Base-by-base conservation (phyloP, 53 echinoderm and acorn worm genomes). In the Holothuria scabra region DNA sequence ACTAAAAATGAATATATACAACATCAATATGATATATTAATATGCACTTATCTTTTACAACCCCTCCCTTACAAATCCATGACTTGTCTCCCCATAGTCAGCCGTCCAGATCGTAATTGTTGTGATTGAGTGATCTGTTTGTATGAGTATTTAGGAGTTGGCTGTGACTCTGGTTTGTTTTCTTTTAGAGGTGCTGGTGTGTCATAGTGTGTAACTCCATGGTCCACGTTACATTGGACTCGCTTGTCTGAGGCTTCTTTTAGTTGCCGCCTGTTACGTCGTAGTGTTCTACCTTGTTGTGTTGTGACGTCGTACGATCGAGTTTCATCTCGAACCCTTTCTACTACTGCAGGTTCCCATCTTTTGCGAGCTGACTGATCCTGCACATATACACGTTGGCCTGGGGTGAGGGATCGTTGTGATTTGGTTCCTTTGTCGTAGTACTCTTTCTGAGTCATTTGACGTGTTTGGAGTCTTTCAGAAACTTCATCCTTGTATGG, bases 301-400 rank as follows among this genome's bases (percentile, higher is more conserved):
- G 84, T 87, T 28, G 89, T 70, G 12, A 93, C 62, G n/a, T 84
- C 87, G 29, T 91, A 94, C n/a, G 89, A 91, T 21, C 89, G 37
- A 2, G 89, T 91, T 76, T 86, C 84, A 11, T 81, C 87, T 59
- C 87, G 80, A 24, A 87, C 83, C 38, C 63, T 89, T 19, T 67
- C 46, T 19, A 94, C 67, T 26, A 46, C 84, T 61, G 86, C 90
- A 6, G 86, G 94, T 48, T 81, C 34, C 89, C 89, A 91, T 55
- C 74, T 76, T 35, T 82, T 67, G 49, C 82, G 44, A 18, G 66
- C 46, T 56, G 56, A 57, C 19, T 56, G 75, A 25, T 75, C 75
- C 23, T 75, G 75, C 3, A 75, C 75, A 25, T 75, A 75, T 10
- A 49, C 75, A 49, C 46, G 46, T 28, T 75, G 75, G 22, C 75